phyloP scores from a whole-genome alignment of 2,797 vertebrate genomes.

The Danio aesculapii region DNA sequence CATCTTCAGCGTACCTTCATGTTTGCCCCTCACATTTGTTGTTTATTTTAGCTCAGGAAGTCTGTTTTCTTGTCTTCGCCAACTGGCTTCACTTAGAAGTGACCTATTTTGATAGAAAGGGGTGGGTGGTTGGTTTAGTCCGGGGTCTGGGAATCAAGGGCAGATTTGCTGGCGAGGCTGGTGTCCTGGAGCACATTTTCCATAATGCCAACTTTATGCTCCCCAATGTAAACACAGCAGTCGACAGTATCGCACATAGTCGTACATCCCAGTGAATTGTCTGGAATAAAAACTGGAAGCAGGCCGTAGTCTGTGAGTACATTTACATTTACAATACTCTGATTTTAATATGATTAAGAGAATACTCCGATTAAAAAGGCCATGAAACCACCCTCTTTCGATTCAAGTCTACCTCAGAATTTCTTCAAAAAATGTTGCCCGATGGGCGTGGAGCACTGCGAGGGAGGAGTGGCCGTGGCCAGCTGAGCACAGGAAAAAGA shows the following conservation, averaged over 20 bases:
- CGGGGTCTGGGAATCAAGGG: slow-evolving; percentile 72
- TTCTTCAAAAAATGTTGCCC: too few relatives aligned
- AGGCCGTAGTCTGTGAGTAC: not conserved
- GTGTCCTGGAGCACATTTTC: slow-evolving; percentile 16
- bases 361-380: too few relatives aligned
- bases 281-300: not conserved
- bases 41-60: slow-evolving; percentile 58
- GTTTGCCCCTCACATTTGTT: slow-evolving; percentile 39
- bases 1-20: not conserved
- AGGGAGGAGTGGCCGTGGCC: too few relatives aligned
- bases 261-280: not conserved
- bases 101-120: slow-evolving; percentile 72
- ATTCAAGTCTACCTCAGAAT: too few relatives aligned
- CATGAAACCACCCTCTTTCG: too few relatives aligned
- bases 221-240: slow-evolving; percentile 4
- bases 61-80: slow-evolving; percentile 57
- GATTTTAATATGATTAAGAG: too few relatives aligned
- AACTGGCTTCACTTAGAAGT: slow-evolving; percentile 70
- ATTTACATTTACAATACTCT: too few relatives aligned
- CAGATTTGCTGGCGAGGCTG: slow-evolving; percentile 55
- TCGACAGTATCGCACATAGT: not conserved
- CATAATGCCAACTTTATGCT: slow-evolving; percentile 15
- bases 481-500: too few relatives aligned
- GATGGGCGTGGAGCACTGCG: too few relatives aligned
- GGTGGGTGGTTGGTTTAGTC: slow-evolving; percentile 49